These are phyloP conservation scores for Amaurobius ferox DNA, from an alignment of 2,888 invertebrate genomes.

Conservation along the genomic window DNA sequence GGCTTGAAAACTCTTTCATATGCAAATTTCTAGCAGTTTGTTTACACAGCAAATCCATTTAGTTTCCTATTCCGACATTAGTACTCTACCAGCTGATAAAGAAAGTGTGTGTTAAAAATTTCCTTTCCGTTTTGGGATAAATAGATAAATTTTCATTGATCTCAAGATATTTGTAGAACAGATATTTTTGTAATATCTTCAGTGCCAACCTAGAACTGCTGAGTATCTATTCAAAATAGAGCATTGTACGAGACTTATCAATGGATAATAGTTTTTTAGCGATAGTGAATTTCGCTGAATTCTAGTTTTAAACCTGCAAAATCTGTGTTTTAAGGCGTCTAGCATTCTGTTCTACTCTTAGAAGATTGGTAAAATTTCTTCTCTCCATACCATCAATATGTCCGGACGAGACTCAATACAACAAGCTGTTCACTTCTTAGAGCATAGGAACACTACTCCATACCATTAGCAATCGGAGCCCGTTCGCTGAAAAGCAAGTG, in stretches of 20 bases:
- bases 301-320: constrained; percentile 52
- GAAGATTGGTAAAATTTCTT: constrained; percentile 31
- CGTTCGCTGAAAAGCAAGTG: constrained; percentile 41
- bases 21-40: constrained; percentile 27
- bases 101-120: constrained; percentile 30
- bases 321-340: constrained; percentile 59
- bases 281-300: constrained; percentile 48
- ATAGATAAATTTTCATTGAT: constrained; percentile 48
- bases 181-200: constrained; percentile 71
- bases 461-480: background rate
- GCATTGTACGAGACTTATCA: constrained; percentile 49
- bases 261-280: constrained; percentile 55
- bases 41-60: constrained; percentile 38
- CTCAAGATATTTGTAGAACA: constrained; percentile 48
- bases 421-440: constrained; percentile 29
- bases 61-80: constrained; percentile 49
- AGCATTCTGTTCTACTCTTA: constrained; percentile 62
- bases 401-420: background rate
- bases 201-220: constrained; percentile 66
- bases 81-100: constrained; percentile 37
- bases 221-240: constrained; percentile 43
- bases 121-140: constrained; percentile 9
- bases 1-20: background rate
- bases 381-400: background rate
- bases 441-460: constrained; percentile 29